Base-by-base conservation (phyloP, 2,797 vertebrate genomes). In the Siniperca undulata region DNA sequence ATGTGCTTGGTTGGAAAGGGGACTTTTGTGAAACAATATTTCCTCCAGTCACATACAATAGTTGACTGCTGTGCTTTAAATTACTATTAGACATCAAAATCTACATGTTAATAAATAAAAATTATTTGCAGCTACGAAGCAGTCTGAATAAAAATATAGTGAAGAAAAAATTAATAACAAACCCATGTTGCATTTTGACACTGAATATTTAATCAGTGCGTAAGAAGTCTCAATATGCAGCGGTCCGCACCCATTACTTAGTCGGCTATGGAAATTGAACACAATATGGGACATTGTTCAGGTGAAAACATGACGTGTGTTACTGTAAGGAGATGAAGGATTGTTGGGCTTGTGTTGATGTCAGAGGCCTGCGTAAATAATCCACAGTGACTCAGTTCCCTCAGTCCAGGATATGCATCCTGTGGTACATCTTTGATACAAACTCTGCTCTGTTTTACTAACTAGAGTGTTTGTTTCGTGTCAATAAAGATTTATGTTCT, bases 401-500 rank as follows among this genome's bases (percentile, higher is more conserved):
- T 70, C n/a, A 12, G 22, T 93, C 91, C 93, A 94, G 93, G 93
- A 95, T 91, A 74, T 89, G 74, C 64, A 93, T 94, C 93, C 94
- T 94, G 92, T 69, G 72, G 58, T 69, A 13, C 70, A 76, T 82
- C 70, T 84, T 82, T 62, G 20, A 62, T 74, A 30, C 74, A 62
- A 80, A 22, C 62, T 27, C 14, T 27, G 42, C 30, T 67, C 19
- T 78, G 68, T 71, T 70, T 79, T 40, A 50, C 17, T n/a, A 24
- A 20, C 64, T 50, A n/a, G 6, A 64, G 12, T 83, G 65, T 76
- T 83, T 71, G 60, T 68, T 22, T 42, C 12, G 34, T 77, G 76
- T 68, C 69, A 87, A 77, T 74, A 74, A 55, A 34, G 27, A 36
- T 13, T 40, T 38, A 9, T 48, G 17, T 42, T 46, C 27, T 66